Conservation (phyloP, 2,113 vertebrate genomes). For the Rhipidura dahli region DNA sequence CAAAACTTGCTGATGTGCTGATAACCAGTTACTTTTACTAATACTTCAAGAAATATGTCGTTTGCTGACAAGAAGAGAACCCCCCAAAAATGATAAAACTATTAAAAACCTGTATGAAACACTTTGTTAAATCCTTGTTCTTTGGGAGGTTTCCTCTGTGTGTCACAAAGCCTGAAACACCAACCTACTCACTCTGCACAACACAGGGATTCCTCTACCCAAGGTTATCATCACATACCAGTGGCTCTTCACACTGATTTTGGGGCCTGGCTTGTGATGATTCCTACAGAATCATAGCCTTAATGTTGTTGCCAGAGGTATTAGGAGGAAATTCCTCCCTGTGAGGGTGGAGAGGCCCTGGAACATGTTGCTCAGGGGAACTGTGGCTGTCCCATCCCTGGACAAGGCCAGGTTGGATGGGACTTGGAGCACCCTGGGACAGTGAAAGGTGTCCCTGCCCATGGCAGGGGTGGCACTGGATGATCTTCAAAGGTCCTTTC, state of each 20-base stretch:
- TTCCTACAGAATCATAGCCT: neutral
- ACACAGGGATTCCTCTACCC: neutral
- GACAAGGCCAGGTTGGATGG: fast-evolving
- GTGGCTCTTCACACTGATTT: neutral
- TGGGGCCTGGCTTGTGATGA: neutral
- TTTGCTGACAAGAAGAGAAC: neutral
- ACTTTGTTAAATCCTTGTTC: neutral
- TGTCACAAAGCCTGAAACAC: neutral
- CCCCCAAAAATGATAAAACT: neutral
- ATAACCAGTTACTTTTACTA: neutral
- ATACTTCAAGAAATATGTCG: neutral
- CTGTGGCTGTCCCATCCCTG: neutral
- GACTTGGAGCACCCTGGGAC: neutral
- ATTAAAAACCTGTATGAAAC: neutral
- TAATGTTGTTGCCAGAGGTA: neutral
- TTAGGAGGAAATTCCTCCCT: neutral
- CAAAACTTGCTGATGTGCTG: constrained; percentile 33
- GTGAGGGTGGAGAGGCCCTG: no score
- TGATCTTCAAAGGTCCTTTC: neutral
- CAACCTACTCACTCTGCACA: neutral
- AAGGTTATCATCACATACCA: neutral
- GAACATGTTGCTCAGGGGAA: neutral
- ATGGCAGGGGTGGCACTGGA: neutral
- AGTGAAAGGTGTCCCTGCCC: neutral
- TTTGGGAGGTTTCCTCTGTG: neutral